Evolutionary conservation across 2,888 invertebrate species (phyloP), one percentile per base, ranked within the genome.

Genomic region (Sphaeridia pumilis): DNA sequence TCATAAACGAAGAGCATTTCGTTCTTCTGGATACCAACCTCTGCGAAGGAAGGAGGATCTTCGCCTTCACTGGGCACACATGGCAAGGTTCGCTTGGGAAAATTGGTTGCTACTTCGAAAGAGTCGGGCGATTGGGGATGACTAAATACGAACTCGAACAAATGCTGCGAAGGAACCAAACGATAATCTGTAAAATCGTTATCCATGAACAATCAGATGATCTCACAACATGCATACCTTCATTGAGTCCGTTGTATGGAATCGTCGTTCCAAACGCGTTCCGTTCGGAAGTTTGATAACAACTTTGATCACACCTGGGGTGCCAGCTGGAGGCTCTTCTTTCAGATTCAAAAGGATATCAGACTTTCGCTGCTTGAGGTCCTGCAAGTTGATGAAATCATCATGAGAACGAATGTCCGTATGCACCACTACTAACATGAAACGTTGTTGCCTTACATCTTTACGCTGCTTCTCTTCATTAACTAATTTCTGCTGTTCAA

Each of bases 41-140:
- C 82, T 55, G 73, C 72, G 49, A 93, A 75, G 24, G 83, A 82
- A 51, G 75, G 70, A 4, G 78, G 72, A 41, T 73, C 72, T 45
- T 73, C 70, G 61, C 71, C 55, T 17, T 69, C 54, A 69, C 69
- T 62, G 2, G 81, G 79, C 43, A 73, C 70, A 67, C 82, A 81
- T 3, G 81, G 77, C 50, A 95, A 74, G 57, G 84, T 80, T 59
- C 87, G 80, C 69, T 89, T 87, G 1, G 95, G 95, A 71, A 89
- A 95, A 74, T 93, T 94, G 60, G 90, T 92, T 46, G 89, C 88
- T 60, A 95, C 89, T 75, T 94, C 90, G 70, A 95, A 95, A 69
- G 84, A 82, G 69, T 89, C 80, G 1, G 95, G 95, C 14, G 94
- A 83, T 65, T 83, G 81, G 3, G 90, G 88, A 73, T 95, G 90